phyloP scores from a whole-genome alignment of 2,888 invertebrate genomes.

The Leptinotarsa tumamoca region DNA sequence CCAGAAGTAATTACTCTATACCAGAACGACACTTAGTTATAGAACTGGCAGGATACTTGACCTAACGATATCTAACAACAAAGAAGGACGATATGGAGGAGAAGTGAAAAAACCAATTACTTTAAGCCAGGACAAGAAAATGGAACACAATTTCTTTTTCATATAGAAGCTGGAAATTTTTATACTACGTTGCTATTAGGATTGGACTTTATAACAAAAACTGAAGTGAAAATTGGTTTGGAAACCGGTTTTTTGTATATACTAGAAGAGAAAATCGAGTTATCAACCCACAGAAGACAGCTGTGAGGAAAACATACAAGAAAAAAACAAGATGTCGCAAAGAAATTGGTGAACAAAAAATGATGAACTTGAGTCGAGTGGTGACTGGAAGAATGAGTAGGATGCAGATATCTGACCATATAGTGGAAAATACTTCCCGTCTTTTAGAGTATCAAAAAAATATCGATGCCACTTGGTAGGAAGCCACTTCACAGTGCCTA shows the following conservation, averaged over 20 bases:
- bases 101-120: background rate
- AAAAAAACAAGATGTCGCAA: background rate
- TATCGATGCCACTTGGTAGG: too few species aligned
- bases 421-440: too few species aligned
- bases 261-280: background rate
- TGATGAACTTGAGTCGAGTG: too few species aligned
- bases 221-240: background rate
- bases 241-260: conserved; percentile 9
- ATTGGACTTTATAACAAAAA: background rate
- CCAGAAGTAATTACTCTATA: too few species aligned
- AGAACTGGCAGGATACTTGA: too few species aligned
- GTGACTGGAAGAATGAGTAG: too few species aligned
- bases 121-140: background rate
- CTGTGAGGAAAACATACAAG: background rate
- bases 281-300: background rate
- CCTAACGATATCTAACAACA: too few species aligned
- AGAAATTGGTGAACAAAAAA: background rate
- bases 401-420: too few species aligned
- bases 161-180: background rate
- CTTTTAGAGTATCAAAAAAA: too few species aligned
- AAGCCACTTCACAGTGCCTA: too few species aligned
- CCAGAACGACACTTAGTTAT: too few species aligned
- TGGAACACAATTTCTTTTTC: background rate
- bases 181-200: background rate
- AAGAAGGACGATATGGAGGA: background rate